Conservation (phyloP, 2,113 vertebrate species). For the Enhydra lutris region DNA sequence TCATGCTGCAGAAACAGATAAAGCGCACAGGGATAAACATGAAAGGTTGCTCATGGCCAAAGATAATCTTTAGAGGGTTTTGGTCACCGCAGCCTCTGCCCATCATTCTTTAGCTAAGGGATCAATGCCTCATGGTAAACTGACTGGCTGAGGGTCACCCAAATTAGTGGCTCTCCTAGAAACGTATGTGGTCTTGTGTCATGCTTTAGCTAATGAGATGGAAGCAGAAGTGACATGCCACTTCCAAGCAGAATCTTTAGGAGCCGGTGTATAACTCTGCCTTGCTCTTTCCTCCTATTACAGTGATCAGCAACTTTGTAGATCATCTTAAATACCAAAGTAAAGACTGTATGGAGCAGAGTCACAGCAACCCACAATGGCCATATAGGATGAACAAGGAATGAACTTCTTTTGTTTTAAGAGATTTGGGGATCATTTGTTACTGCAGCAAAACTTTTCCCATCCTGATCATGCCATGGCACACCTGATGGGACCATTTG, state of each 20-base stretch:
- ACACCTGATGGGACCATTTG: neutral
- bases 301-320: neutral
- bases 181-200: neutral
- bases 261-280: neutral
- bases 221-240: neutral
- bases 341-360: neutral
- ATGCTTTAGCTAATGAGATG: neutral
- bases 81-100: neutral
- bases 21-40: neutral
- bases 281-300: neutral
- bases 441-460: neutral
- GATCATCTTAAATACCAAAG: neutral
- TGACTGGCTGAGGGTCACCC: too few species aligned
- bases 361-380: neutral
- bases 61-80: neutral
- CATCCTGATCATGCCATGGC: neutral
- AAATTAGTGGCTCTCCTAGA: neutral
- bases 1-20: neutral
- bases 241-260: neutral
- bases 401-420: neutral
- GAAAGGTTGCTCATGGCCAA: neutral
- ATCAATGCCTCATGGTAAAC: neutral
- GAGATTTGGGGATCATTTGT: neutral
- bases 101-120: neutral
- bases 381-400: neutral